A percentile compares a stretch with the other conserved stretches of the same genome.
These are phyloP conservation scores for Drosophila nigromelanica DNA, from an alignment of 1,140 invertebrate genomes.

Conservation along the genomic window DNA sequence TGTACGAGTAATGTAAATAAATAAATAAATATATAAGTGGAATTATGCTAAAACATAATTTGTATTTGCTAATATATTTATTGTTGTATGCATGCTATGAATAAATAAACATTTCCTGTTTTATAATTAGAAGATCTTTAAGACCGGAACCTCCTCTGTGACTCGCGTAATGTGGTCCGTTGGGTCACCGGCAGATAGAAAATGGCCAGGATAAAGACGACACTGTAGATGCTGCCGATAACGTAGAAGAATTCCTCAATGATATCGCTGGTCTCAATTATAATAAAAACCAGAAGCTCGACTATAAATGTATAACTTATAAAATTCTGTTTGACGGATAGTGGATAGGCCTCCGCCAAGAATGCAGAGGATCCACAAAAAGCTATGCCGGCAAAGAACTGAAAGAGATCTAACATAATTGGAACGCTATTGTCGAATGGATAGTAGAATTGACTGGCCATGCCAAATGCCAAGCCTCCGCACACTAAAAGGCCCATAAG, in stretches of 20 bases:
- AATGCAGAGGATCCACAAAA: conserved; percentile 48
- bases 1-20: too few relatives aligned
- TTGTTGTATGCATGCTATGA: too few relatives aligned
- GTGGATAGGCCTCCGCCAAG: conserved; percentile 57
- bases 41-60: neutral
- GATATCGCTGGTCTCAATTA: conserved; percentile 6
- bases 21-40: too few relatives aligned
- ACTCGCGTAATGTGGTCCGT: conserved; percentile 17
- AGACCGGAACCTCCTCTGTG: conserved; percentile 9
- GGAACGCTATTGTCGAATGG: neutral
- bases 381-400: conserved; percentile 50
- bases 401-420: conserved; percentile 30
- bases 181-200: conserved; percentile 22
- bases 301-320: conserved; percentile 49
- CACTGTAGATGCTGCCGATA: conserved; percentile 22
- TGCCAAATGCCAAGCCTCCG: conserved; percentile 18
- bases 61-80: too few relatives aligned
- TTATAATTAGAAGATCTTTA: too few relatives aligned
- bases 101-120: too few relatives aligned
- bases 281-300: conserved; percentile 59
- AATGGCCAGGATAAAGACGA: neutral
- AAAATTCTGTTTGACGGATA: conserved; percentile 53
- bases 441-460: neutral
- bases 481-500: conserved; percentile 33
- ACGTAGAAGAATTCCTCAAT: conserved; percentile 37